These are phyloP conservation scores for Cheilosia impressa DNA, from an alignment of 2,888 invertebrate species.

Conservation along the genomic window DNA sequence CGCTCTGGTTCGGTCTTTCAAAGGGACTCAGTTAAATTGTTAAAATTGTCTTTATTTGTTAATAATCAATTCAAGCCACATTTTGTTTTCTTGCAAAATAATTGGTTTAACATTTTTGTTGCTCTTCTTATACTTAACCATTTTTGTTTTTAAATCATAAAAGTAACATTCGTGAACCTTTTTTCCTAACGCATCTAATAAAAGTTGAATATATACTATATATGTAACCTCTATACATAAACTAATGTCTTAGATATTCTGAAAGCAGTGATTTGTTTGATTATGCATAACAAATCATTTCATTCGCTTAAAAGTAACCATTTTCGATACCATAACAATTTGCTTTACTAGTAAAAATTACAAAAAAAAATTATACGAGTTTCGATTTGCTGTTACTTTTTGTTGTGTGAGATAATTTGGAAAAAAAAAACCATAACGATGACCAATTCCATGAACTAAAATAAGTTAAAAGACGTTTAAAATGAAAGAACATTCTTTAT, in stretches of 20 bases:
- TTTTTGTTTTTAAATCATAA: slow-evolving; percentile 42
- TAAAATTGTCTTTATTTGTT: slow-evolving; percentile 71
- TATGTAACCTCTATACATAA: slow-evolving; percentile 40
- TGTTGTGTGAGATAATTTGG: slow-evolving; percentile 32
- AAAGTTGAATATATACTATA: slow-evolving; percentile 30
- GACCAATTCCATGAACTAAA: slow-evolving; percentile 44
- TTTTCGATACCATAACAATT: slow-evolving; percentile 46
- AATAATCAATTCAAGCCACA: slow-evolving; percentile 71
- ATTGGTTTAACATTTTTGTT: slow-evolving; percentile 45
- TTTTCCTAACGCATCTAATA: slow-evolving; percentile 48
- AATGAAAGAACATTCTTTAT: slow-evolving; percentile 40
- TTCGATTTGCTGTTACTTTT: not conserved
- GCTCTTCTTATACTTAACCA: slow-evolving; percentile 10
- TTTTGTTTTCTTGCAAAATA: slow-evolving; percentile 67
- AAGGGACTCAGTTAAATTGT: slow-evolving; percentile 18
- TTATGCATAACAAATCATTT: slow-evolving; percentile 40
- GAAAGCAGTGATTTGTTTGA: slow-evolving; percentile 52
- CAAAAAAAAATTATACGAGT: slow-evolving; percentile 24
- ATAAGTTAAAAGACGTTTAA: slow-evolving; percentile 56
- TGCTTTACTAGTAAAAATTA: slow-evolving; percentile 7
- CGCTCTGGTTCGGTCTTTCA: not conserved
- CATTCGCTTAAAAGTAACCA: slow-evolving; percentile 47
- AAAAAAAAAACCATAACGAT: slow-evolving; percentile 32
- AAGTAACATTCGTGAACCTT: slow-evolving; percentile 49
- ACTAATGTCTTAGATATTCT: slow-evolving; percentile 60